Base-by-base conservation (phyloP, 2,113 vertebrate species). In the Coracopsis vasa region DNA sequence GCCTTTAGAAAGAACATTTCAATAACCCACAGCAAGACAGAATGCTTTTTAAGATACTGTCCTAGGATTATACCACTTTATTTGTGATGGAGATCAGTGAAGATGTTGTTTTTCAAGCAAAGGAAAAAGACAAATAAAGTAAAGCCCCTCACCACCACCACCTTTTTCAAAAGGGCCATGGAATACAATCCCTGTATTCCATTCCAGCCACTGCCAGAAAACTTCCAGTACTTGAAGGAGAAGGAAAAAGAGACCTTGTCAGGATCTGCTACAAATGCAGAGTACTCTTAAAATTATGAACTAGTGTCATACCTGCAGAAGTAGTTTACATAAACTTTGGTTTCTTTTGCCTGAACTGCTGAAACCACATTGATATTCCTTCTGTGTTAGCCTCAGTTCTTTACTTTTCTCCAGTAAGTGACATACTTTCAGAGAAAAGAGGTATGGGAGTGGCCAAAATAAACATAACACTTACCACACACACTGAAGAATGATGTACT, bases 391-490 rank as follows among this genome's bases (percentile, higher is more conserved):
- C 13, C 81, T 70, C 48, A 6, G 8, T 33, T 92, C 79, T 92
- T 80, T 64, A 31, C 29, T 94, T 86, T 80, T 48, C 70, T 53
- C 71, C 67, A 62, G 9, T 60, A 56, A 91, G 53, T 42, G 67
- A 73, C 37, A 71, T 20, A 53, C 25, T 85, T 79, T n/a, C 29
- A 81, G 70, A 89, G 39, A 69, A 78, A 80, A 75, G 73, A 89
- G 27, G 70, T 35, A 64, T 4, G 1, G 28, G 31, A 90, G 25
- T 7, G 4, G 84, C 70, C 81, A 96, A 94, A 93, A 91, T 23
- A 95, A 92, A 87, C 35, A 65, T 8, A 65, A 69, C 4, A 2
- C 60, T 94, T 78, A 91, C 66, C 70, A 77, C 31, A 86, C 66
- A 88, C 16, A 18, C 53, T 39, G 75, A 86, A 48, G 42, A 96